phyloP scores from a whole-genome alignment of 2,797 vertebrate genomes.

The Sternarchorhynchus goeldii region DNA sequence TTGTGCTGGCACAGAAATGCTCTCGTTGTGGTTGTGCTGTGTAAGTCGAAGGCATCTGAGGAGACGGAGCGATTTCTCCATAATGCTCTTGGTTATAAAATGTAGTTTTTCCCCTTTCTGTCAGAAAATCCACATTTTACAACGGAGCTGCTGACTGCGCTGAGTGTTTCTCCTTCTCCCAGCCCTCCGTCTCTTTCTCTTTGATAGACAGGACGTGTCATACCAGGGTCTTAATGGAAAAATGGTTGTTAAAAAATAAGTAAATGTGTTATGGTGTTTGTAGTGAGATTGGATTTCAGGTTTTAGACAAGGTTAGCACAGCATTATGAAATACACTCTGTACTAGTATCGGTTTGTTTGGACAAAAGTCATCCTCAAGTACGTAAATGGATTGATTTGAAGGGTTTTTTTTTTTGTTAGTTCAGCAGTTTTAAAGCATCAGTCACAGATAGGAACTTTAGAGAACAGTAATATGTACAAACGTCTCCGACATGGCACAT shows the following conservation, averaged over 20 bases:
- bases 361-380: too few species aligned
- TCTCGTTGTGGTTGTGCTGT: slow-evolving; percentile 9
- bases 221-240: background rate
- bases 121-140: slow-evolving; percentile 19
- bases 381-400: too few species aligned
- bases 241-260: background rate
- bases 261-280: background rate
- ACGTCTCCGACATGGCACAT: slow-evolving; percentile 14
- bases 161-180: slow-evolving; percentile 18
- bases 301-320: background rate
- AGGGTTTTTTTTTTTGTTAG: background rate
- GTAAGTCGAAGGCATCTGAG: slow-evolving; percentile 23
- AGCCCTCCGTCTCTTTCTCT: background rate
- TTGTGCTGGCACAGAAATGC: slow-evolving; percentile 26
- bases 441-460: slow-evolving; percentile 3
- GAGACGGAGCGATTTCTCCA: slow-evolving; percentile 19
- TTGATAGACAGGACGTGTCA: background rate
- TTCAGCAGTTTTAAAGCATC: background rate
- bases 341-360: too few species aligned
- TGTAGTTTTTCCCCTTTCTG: slow-evolving; percentile 40
- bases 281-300: background rate
- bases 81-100: slow-evolving; percentile 38
- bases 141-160: slow-evolving; percentile 21
- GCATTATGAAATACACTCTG: background rate
- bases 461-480: background rate